These are phyloP conservation scores for Chanos chanos DNA, from an alignment of 2,797 vertebrate genomes.

Conservation along the genomic window DNA sequence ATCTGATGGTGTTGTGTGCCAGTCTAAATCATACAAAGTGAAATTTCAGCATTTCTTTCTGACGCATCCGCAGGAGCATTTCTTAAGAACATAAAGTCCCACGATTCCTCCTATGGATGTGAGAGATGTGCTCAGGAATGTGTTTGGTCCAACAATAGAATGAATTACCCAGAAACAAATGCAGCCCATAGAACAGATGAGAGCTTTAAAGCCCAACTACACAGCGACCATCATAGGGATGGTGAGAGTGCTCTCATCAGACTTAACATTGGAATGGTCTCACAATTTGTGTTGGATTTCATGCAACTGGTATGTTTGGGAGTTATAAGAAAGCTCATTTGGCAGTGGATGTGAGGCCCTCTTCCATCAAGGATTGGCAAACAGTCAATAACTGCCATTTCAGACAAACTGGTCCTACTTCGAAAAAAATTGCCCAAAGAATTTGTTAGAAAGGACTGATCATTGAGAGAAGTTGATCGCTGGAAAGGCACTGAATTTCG, in stretches of 20 bases:
- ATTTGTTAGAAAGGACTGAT: constrained; percentile 14
- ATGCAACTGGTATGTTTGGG: constrained; percentile 5
- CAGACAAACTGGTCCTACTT: too few relatives aligned
- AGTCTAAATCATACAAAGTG: not conserved
- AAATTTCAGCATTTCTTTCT: constrained; percentile 11
- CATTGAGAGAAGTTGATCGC: constrained; percentile 12
- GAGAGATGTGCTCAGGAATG: constrained; percentile 4
- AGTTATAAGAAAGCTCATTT: not conserved
- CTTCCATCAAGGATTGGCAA: constrained; percentile 4
- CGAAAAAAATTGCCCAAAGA: not conserved
- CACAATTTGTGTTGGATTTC: constrained; percentile 1
- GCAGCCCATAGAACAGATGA: not conserved
- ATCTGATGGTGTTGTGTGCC: not conserved
- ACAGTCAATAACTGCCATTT: too few relatives aligned
- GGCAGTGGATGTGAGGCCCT: constrained; percentile 9
- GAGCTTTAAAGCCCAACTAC: not conserved
- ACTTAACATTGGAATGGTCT: constrained; percentile 6
- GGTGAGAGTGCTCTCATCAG: not conserved
- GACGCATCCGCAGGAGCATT: constrained; percentile 11
- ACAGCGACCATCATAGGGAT: not conserved
- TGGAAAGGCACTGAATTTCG: constrained; percentile 20
- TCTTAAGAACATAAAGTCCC: constrained; percentile 2
- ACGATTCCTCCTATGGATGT: constrained; percentile 1
- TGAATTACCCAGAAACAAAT: not conserved
- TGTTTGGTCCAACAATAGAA: not conserved